Conservation (phyloP, 2,113 vertebrate genomes). For the Cricetomys ansorgei region DNA sequence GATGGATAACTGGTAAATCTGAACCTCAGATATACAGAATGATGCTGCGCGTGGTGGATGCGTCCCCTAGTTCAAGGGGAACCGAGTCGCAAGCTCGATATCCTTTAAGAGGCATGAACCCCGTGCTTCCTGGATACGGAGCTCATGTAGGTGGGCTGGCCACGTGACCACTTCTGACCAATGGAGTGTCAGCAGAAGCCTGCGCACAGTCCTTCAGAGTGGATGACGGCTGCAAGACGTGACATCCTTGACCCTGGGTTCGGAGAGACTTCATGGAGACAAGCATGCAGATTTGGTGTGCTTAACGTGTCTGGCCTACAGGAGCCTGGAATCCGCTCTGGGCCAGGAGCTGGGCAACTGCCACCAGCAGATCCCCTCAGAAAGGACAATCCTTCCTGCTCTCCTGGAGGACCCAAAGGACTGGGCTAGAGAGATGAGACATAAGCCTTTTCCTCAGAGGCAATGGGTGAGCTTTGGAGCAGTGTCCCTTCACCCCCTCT, state of each 20-base stretch:
- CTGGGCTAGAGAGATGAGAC: fast-evolving
- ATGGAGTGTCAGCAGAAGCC: neutral
- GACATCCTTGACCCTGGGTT: fast-evolving
- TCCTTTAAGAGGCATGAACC: neutral
- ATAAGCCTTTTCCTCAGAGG: neutral
- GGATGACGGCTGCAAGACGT: neutral
- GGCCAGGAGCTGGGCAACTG: neutral
- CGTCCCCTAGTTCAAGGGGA: fast-evolving
- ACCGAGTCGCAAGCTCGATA: neutral
- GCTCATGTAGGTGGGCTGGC: neutral
- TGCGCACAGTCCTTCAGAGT: fast-evolving
- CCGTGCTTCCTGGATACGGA: neutral
- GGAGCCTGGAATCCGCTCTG: neutral
- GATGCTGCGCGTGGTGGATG: fast-evolving
- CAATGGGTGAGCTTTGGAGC: neutral
- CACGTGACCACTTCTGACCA: neutral
- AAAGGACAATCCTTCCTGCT: neutral
- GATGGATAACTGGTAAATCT: fast-evolving
- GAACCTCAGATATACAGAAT: neutral
- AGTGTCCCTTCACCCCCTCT: no score
- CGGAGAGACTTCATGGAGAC: fast-evolving
- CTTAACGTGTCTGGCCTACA: neutral
- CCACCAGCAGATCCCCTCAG: fast-evolving
- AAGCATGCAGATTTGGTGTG: neutral
- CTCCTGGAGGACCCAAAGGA: fast-evolving